A percentile compares a stretch with the other conserved stretches of the same genome.
Evolutionary conservation across 2,797 vertebrate species (phyloP).

Genomic region (Pseudochromis fuscus): DNA sequence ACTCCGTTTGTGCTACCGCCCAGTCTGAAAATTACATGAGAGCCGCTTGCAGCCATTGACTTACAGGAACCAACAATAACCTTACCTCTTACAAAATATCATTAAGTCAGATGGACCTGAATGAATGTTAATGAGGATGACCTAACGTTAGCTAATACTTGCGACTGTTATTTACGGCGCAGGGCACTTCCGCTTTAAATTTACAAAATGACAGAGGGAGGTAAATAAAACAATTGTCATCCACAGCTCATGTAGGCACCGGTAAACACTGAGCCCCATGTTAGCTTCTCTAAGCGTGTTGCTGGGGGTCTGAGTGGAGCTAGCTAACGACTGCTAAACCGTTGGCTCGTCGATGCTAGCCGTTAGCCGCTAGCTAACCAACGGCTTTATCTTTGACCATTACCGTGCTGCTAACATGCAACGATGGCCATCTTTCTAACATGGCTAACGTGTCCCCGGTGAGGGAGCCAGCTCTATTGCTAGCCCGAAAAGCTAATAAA

Average conservation of each 20-base stretch:
- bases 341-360: slow-evolving; percentile 26
- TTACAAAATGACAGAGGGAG: background rate
- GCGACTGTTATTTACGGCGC: background rate
- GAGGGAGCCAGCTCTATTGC: slow-evolving; percentile 33
- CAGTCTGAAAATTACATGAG: no score
- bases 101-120: background rate
- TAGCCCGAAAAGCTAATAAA: slow-evolving; percentile 36
- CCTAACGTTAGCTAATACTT: background rate
- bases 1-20: background rate
- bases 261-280: background rate
- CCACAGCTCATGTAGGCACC: background rate
- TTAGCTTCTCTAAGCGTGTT: background rate
- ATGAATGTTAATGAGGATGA: background rate
- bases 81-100: background rate
- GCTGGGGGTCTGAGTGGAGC: background rate
- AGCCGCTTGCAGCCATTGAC: no score
- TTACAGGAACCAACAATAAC: no score
- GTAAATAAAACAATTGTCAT: fast-evolving
- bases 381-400: slow-evolving; percentile 19
- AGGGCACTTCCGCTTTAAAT: background rate
- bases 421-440: slow-evolving; percentile 71
- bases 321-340: background rate
- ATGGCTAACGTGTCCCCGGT: slow-evolving; percentile 54
- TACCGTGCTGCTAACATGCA: slow-evolving; percentile 40
- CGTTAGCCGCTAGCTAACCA: slow-evolving; percentile 23